These are phyloP conservation scores for Hydrozoanthus gracilis DNA, from an alignment of 92 coral and sea anemone species.

Conservation along the genomic window DNA sequence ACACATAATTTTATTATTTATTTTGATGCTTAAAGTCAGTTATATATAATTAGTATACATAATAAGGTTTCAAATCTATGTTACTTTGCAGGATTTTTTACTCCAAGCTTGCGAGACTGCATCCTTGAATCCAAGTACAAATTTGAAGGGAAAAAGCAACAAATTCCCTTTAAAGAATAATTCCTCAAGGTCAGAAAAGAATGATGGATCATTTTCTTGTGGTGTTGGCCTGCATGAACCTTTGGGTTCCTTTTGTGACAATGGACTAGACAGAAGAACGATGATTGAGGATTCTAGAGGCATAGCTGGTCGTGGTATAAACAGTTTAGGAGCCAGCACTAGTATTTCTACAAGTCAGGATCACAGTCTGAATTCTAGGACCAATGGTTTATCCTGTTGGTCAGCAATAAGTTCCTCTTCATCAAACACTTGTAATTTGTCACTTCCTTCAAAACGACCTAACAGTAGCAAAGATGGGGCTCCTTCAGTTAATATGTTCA, in stretches of 20 bases:
- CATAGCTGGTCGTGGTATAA: neutral
- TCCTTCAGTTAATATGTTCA: neutral
- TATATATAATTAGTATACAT: no score
- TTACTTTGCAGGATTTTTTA: slow-evolving; percentile 64
- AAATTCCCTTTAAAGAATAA: neutral
- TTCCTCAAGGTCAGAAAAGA: slow-evolving; percentile 15
- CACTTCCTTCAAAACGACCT: slow-evolving; percentile 34
- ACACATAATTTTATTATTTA: no score
- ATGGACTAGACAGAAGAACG: neutral
- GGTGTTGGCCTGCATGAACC: neutral
- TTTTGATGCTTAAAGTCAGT: no score
- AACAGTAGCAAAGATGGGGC: neutral
- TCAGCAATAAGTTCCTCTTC: neutral
- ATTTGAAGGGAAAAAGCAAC: slow-evolving; percentile 11
- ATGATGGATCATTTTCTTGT: neutral
- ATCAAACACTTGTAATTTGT: neutral
- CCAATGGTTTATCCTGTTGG: neutral
- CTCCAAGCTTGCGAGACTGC: slow-evolving; percentile 70
- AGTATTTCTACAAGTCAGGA: neutral
- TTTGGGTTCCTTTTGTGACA: slow-evolving; percentile 24
- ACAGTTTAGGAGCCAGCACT: neutral
- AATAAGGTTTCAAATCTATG: no score
- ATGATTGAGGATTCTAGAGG: neutral
- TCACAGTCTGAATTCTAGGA: neutral
- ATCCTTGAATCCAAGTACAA: slow-evolving; percentile 20